Conservation (phyloP, 2,888 invertebrate genomes). For the Hedychridium roseum region DNA sequence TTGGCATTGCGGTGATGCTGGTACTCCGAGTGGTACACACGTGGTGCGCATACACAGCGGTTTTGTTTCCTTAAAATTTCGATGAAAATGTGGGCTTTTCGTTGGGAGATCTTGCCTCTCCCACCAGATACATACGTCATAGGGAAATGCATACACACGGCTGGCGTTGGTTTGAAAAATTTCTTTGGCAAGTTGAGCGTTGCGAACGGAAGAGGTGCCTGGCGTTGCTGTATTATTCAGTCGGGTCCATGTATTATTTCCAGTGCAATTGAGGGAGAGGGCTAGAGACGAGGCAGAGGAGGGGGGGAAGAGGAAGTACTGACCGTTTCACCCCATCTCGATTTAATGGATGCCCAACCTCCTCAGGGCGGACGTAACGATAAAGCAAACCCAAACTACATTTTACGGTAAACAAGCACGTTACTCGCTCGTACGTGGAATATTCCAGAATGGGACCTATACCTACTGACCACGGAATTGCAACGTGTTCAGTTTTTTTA, state of each 20-base stretch:
- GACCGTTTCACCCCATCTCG: constrained; percentile 25
- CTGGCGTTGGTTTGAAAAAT: constrained; percentile 33
- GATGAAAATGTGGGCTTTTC: too few relatives aligned
- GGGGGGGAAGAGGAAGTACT: too few relatives aligned
- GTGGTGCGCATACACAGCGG: too few relatives aligned
- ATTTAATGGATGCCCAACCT: constrained; percentile 29
- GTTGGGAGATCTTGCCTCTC: constrained; percentile 4
- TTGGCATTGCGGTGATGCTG: too few relatives aligned
- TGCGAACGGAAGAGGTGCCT: constrained; percentile 26
- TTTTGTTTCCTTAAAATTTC: too few relatives aligned
- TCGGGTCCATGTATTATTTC: constrained; percentile 47
- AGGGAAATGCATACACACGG: neutral
- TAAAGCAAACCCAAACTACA: constrained; percentile 11
- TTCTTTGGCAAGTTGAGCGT: constrained; percentile 20
- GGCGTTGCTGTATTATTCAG: constrained; percentile 46
- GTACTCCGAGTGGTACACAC: too few relatives aligned
- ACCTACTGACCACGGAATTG: too few relatives aligned
- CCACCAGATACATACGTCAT: constrained; percentile 4
- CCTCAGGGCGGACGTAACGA: constrained; percentile 3
- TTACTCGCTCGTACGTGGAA: too few relatives aligned
- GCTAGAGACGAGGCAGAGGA: constrained; percentile 28
- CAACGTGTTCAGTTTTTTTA: too few relatives aligned
- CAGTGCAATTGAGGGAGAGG: constrained; percentile 41
- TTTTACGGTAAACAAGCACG: too few relatives aligned
- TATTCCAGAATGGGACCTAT: too few relatives aligned